Conservation (phyloP, 2,113 vertebrate species). For the Ceyx margarethae region DNA sequence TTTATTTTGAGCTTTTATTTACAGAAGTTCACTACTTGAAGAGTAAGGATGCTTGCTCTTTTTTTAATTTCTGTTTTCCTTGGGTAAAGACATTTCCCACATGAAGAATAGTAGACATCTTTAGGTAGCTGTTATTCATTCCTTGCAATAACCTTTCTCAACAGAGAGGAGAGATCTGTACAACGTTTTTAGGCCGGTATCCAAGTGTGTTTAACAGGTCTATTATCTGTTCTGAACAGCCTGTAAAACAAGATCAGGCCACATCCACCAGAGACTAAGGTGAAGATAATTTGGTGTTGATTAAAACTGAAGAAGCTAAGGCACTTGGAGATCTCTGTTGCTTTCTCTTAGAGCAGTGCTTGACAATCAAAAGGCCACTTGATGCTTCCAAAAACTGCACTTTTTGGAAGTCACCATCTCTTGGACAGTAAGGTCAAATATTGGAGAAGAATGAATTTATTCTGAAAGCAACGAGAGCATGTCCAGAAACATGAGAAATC, state of each 20-base stretch:
- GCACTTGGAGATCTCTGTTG: not conserved
- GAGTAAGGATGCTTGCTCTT: accelerated
- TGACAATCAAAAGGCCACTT: not conserved
- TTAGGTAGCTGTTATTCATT: not conserved
- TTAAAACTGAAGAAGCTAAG: not conserved
- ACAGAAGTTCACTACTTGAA: not conserved
- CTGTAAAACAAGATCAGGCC: not conserved
- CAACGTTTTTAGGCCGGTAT: not conserved
- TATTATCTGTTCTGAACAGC: not conserved
- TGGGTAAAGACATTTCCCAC: not conserved
- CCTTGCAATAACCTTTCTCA: not conserved
- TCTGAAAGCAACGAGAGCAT: not conserved
- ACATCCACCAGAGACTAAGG: not conserved
- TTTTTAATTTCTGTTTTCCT: not conserved
- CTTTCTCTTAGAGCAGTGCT: not conserved
- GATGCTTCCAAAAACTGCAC: not conserved
- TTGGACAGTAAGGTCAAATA: not conserved
- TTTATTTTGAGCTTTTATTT: not conserved
- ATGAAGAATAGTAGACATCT: not conserved
- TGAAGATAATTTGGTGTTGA: not conserved
- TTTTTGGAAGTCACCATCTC: not conserved
- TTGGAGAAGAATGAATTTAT: not conserved
- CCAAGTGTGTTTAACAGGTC: not conserved
- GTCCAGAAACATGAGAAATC: not conserved
- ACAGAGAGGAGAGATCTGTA: not conserved